Percentiles rank a stretch among this genome's conserved stretches.
Evolutionary conservation across 2,797 vertebrate genomes (phyloP).

Genomic region (Oophaga sylvatica): DNA sequence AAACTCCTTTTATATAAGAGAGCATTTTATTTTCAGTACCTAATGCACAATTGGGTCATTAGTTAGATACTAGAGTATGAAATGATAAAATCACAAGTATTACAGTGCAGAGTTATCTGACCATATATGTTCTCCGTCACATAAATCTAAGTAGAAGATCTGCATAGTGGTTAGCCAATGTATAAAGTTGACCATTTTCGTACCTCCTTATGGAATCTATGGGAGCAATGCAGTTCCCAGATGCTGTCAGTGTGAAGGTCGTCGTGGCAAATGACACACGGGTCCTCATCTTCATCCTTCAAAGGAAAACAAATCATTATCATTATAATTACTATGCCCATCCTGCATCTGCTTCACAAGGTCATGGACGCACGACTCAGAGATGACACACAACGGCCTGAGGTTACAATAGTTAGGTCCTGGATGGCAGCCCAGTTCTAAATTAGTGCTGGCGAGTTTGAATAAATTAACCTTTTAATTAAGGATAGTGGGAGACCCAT

Average conservation of each 20-base stretch:
- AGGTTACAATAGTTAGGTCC: slow-evolving; percentile 25
- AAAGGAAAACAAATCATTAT: slow-evolving; percentile 45
- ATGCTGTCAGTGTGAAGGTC: slow-evolving; percentile 66
- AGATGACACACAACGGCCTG: slow-evolving; percentile 34
- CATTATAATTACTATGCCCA: slow-evolving; percentile 18
- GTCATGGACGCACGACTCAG: slow-evolving; percentile 28
- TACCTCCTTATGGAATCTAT: slow-evolving; percentile 78
- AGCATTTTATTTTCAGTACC: too few relatives aligned
- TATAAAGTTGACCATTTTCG: not conserved
- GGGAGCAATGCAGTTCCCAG: slow-evolving; percentile 72
- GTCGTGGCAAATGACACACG: slow-evolving; percentile 74
- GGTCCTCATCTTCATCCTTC: slow-evolving; percentile 68
- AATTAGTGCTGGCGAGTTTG: slow-evolving; percentile 6
- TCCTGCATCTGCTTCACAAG: not conserved
- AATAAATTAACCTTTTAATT: slow-evolving; percentile 22
- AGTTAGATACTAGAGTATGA: not conserved
- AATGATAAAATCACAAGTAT: not conserved
- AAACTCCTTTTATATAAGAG: too few relatives aligned
- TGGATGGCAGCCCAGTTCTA: slow-evolving; percentile 38
- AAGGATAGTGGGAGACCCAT: not conserved
- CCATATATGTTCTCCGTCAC: not conserved
- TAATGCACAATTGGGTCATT: too few relatives aligned
- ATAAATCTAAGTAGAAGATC: not conserved
- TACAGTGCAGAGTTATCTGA: not conserved
- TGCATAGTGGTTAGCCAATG: not conserved